These are phyloP conservation scores for Salvelinus sp. DNA, from an alignment of 2,113 vertebrate genomes.

Conservation along the genomic window DNA sequence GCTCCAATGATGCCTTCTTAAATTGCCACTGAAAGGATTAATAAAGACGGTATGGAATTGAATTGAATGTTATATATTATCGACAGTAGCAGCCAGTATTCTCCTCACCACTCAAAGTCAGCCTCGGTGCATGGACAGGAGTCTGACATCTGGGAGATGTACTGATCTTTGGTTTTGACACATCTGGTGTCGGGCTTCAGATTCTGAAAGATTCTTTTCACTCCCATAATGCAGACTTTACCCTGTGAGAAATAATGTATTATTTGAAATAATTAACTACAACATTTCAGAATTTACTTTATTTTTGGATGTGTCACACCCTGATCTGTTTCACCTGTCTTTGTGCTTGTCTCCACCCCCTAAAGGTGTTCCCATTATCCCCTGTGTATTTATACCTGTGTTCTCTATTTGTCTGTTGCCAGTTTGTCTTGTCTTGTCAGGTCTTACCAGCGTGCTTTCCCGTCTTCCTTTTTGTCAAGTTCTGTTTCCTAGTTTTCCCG, in stretches of 20 bases:
- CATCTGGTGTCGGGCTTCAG: conserved; percentile 85
- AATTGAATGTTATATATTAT: conserved; percentile 37
- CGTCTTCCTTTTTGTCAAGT: too few species aligned
- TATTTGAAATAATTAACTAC: neutral
- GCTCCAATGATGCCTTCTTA: neutral
- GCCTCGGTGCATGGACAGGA: conserved; percentile 90
- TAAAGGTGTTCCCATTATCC: too few species aligned
- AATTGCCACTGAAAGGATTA: neutral
- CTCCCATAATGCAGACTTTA: conserved; percentile 93
- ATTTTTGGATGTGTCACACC: conserved; percentile 17
- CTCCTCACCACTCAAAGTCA: conserved; percentile 91
- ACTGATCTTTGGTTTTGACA: conserved; percentile 86
- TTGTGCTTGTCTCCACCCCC: too few species aligned
- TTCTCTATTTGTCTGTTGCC: too few species aligned
- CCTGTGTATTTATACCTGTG: too few species aligned
- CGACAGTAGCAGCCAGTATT: conserved; percentile 31
- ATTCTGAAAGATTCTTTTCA: conserved; percentile 88
- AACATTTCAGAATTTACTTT: conserved; percentile 11
- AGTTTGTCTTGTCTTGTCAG: too few species aligned
- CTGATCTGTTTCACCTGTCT: too few species aligned
- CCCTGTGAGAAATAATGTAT: conserved; percentile 78
- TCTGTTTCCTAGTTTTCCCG: too few species aligned
- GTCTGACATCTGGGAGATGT: conserved; percentile 85
- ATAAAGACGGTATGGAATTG: neutral
- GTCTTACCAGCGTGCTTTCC: too few species aligned